Percentiles rank a stretch among this genome's conserved stretches.
phyloP scores from a whole-genome alignment of 2,888 invertebrate genomes.

The Drosophila cyrtoloma region DNA sequence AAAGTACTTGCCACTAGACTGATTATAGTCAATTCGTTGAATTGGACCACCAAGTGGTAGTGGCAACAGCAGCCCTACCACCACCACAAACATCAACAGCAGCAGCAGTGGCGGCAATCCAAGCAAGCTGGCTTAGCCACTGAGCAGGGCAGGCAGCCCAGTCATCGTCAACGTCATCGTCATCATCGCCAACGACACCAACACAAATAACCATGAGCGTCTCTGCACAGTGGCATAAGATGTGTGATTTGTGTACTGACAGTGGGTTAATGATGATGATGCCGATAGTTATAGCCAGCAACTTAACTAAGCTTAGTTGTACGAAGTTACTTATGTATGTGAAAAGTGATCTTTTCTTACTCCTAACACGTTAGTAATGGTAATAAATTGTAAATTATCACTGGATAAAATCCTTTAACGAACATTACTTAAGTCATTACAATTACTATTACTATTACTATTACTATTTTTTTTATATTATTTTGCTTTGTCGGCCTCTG shows the following conservation, averaged over 20 bases:
- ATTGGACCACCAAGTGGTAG: constrained; percentile 79
- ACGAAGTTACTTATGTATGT: not conserved
- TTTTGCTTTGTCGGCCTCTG: not conserved
- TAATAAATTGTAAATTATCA: not conserved
- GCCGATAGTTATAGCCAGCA: not conserved
- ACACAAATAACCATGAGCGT: constrained; percentile 48
- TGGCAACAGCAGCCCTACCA: constrained; percentile 23
- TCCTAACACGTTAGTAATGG: not conserved
- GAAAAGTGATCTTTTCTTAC: not conserved
- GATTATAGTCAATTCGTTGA: constrained; percentile 81
- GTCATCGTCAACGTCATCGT: constrained; percentile 58
- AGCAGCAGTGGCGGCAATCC: constrained; percentile 20
- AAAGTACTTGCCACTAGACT: constrained; percentile 82
- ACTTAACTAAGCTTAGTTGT: not conserved
- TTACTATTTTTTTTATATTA: not conserved
- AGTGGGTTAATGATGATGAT: not conserved
- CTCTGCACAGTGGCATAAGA: constrained; percentile 41
- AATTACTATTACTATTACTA: not conserved
- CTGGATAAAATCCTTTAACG: not conserved
- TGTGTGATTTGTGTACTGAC: not conserved
- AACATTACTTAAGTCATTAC: not conserved
- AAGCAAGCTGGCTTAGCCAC: constrained; percentile 51
- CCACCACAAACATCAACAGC: constrained; percentile 34
- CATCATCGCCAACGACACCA: constrained; percentile 53
- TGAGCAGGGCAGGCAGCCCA: constrained; percentile 59